phyloP scores from a whole-genome alignment of 1,140 invertebrate genomes.

The Laupala kohalensis region DNA sequence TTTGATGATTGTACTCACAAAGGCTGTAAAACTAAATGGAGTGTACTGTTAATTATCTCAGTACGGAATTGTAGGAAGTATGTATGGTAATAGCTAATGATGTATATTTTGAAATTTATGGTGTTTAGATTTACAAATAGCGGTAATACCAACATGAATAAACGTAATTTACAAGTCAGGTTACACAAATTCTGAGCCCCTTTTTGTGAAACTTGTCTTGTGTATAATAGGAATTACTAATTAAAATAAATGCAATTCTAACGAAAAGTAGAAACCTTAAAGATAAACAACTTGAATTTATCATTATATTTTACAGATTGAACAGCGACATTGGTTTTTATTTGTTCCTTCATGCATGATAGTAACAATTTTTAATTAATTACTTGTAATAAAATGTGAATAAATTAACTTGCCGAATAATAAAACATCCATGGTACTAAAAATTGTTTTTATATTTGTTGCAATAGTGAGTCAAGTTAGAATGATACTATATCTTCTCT shows the following conservation, averaged over 20 bases:
- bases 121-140: neutral
- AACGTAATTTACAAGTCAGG: neutral
- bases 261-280: neutral
- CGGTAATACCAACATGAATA: neutral
- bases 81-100: neutral
- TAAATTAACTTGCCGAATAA: neutral
- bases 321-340: no score
- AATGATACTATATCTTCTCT: no score
- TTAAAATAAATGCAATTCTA: neutral
- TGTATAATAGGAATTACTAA: neutral
- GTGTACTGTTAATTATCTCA: neutral
- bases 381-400: neutral
- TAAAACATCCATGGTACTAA: no score
- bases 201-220: neutral
- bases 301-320: neutral
- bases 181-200: neutral
- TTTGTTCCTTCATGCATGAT: neutral
- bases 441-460: no score
- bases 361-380: neutral
- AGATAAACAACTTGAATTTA: neutral
- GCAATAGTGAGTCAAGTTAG: no score
- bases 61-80: neutral
- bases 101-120: neutral
- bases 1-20: neutral
- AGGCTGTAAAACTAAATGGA: neutral